These are phyloP conservation scores for Drosophila nigromelanica DNA, from an alignment of 1,140 invertebrate species.

Conservation along the genomic window DNA sequence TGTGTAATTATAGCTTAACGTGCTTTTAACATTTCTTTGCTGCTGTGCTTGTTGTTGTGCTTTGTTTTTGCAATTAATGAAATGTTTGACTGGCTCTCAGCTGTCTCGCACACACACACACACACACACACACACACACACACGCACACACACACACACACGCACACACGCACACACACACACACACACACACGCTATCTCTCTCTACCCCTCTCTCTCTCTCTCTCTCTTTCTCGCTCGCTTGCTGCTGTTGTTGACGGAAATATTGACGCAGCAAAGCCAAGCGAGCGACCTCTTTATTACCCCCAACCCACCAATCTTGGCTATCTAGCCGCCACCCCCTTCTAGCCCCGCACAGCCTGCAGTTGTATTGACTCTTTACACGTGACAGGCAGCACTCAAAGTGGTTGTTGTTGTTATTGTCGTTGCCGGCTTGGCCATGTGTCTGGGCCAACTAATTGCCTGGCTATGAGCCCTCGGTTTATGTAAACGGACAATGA, in stretches of 20 bases:
- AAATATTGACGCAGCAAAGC: constrained; percentile 70
- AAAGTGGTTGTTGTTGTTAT: constrained; percentile 45
- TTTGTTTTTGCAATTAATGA: constrained; percentile 43
- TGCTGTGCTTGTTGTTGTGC: constrained; percentile 12
- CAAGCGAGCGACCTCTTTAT: constrained; percentile 74
- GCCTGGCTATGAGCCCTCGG: constrained; percentile 29
- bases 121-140: too few relatives aligned
- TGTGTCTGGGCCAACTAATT: constrained; percentile 58
- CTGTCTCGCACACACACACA: too few relatives aligned
- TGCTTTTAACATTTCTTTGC: constrained; percentile 40
- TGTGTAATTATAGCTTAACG: constrained; percentile 74
- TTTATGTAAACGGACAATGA: constrained; percentile 31
- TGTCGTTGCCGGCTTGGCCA: constrained; percentile 34
- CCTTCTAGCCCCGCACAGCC: constrained; percentile 63
- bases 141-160: too few relatives aligned
- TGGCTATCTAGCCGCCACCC: not conserved
- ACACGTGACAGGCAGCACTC: constrained; percentile 77
- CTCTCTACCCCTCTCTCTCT: constrained; percentile 6
- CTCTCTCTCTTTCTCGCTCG: constrained; percentile 12
- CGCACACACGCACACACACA: constrained; percentile 19
- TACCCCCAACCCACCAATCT: not conserved
- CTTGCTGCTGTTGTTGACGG: constrained; percentile 60
- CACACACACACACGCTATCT: constrained; percentile 12
- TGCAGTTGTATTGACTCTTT: constrained; percentile 80
- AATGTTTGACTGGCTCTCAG: constrained; percentile 39